Evolutionary conservation across 1,140 invertebrate genomes (phyloP), one percentile per base, ranked within the genome.

Genomic region (Lanistes nyassanus): DNA sequence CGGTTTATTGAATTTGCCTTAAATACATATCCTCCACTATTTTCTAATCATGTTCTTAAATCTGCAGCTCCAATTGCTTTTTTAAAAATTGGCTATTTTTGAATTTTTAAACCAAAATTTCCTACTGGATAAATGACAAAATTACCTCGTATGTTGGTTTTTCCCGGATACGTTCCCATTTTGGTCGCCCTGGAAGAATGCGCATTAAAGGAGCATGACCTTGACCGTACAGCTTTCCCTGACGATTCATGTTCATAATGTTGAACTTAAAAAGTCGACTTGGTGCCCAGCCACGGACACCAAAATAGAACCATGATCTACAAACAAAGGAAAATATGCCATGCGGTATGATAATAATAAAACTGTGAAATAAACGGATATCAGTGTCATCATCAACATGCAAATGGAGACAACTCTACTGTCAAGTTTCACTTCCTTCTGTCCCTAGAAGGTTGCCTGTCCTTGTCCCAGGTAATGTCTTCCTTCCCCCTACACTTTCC

Each of bases 251-350:
- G 90, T 97, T 96, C 84, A 95, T 92, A 53, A 97, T 91, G 86
- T 96, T 97, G 71, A 97, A 91, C 87, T 94, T 94, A 51, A 97
- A 92, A 79, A 91, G 82, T 34, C 90, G 86, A 74, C 90, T 90
- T 23, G 91, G 90, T 67, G 82, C 83, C 75, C 92, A 92, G 60
- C 92, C 92, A 89, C 83, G 69, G 80, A 98, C 89, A n/a, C 95
- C 95, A 92, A 98, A 98, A 86, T 96, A 94, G 90, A 98, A 98
- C 96, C 96, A 98, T 3, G 96, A 96, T 77, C 95, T 89, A 75
- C 81, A 77, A 73, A 60, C 53, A 76, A 36, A 65, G n/a, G 60
- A 68, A 68, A 19, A 26, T 29, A 23, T 60, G n/a, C 23, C 31
- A 60, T 60, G 9, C 23, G 31, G 31, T 23, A 60, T 60, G 42